Conservation (phyloP, 1,140 invertebrate species). For the Bombus difficillimus region DNA sequence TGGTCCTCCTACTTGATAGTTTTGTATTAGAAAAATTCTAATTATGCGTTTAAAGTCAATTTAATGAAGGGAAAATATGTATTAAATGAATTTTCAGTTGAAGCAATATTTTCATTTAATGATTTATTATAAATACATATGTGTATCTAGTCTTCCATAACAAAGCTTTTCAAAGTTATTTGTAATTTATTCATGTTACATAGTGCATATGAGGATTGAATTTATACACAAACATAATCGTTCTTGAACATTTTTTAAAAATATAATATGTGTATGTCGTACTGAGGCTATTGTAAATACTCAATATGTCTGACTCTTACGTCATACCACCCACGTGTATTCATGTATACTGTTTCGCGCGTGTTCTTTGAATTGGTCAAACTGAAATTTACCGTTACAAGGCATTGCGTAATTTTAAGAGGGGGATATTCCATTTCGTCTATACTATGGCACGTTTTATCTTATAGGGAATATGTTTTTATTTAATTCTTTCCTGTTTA, state of each 20-base stretch:
- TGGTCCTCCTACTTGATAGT: conserved; percentile 27
- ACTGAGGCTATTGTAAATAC: neutral
- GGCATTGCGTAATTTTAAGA: neutral
- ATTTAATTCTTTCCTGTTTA: conserved; percentile 42
- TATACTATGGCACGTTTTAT: neutral
- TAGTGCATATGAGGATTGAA: neutral
- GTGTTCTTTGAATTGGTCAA: conserved; percentile 1
- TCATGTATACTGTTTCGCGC: neutral
- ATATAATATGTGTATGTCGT: neutral
- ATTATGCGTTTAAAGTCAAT: neutral
- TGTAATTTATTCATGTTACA: neutral
- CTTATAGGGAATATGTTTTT: neutral
- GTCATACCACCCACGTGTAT: neutral
- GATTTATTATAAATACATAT: neutral
- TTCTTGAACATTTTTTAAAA: neutral
- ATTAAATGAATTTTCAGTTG: neutral
- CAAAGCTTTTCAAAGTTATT: neutral
- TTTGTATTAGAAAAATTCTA: neutral
- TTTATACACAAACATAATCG: neutral
- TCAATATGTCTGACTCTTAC: neutral
- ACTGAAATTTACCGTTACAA: neutral
- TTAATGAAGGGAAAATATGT: neutral
- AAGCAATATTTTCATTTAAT: neutral
- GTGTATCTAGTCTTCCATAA: neutral
- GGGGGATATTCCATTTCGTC: neutral